Conservation (phyloP, 2,113 vertebrate genomes). For the Neogobius melanostomus region DNA sequence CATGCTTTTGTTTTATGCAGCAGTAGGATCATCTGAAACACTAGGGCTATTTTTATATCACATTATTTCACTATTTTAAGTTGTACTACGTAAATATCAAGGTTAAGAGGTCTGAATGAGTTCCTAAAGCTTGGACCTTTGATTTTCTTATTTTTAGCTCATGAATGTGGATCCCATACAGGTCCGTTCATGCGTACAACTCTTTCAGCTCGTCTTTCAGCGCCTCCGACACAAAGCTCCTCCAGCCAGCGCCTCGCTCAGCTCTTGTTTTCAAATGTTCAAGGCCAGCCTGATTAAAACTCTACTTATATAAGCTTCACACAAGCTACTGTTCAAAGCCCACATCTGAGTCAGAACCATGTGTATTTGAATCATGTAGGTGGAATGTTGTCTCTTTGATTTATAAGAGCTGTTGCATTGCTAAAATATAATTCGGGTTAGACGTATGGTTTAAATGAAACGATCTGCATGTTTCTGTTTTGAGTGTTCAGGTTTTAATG, state of each 20-base stretch:
- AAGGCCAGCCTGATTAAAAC: conserved; percentile 35
- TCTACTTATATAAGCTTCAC: conserved; percentile 56
- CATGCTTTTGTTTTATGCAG: no score
- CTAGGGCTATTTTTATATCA: no score
- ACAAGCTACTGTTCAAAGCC: conserved; percentile 45
- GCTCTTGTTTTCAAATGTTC: not conserved
- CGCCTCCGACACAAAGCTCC: conserved; percentile 2
- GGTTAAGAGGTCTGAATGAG: no score
- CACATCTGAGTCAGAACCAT: conserved; percentile 40
- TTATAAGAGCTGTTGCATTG: conserved; percentile 36
- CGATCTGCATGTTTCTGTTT: no score
- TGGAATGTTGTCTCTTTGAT: conserved; percentile 39
- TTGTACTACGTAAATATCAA: no score
- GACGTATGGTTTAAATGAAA: not conserved
- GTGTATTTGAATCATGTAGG: conserved; percentile 61
- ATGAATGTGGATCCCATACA: not conserved
- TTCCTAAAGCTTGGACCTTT: not conserved
- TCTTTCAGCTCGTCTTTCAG: not conserved
- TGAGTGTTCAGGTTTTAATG: no score
- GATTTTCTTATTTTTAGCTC: not conserved
- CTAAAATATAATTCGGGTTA: conserved; percentile 3
- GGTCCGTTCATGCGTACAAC: not conserved
- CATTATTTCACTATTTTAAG: no score
- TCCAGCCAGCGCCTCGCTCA: not conserved
- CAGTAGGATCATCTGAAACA: no score